Conservation (phyloP, 2,888 invertebrate species). For the Drosophila anomalata region DNA sequence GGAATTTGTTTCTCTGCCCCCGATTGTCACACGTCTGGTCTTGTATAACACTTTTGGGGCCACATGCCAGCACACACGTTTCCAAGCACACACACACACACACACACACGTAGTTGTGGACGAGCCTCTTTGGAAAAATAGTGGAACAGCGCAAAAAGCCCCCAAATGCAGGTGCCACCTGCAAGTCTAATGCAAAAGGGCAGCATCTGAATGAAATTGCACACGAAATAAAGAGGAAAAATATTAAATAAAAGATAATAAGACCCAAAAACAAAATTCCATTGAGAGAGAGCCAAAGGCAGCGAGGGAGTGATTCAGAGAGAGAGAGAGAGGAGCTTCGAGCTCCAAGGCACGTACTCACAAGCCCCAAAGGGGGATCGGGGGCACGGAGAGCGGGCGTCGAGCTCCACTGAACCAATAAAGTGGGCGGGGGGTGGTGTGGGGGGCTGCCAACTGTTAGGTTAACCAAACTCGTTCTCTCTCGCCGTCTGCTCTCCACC, state of each 20-base stretch:
- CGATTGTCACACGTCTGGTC: slow-evolving; percentile 25
- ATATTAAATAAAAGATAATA: slow-evolving; percentile 8
- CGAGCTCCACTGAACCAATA: slow-evolving; percentile 65
- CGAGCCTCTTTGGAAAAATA: slow-evolving; percentile 32
- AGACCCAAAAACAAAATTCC: slow-evolving; percentile 44
- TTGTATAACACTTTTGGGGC: slow-evolving; percentile 39
- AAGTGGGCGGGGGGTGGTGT: slow-evolving; percentile 8
- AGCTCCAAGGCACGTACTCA: slow-evolving; percentile 31
- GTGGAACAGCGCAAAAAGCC: neutral
- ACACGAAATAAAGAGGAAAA: slow-evolving; percentile 19
- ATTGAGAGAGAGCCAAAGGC: slow-evolving; percentile 35
- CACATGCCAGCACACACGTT: slow-evolving; percentile 32
- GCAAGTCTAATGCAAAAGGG: slow-evolving; percentile 19
- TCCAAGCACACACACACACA: neutral
- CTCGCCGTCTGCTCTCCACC: slow-evolving; percentile 7
- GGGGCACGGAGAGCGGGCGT: slow-evolving; percentile 35
- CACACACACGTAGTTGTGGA: slow-evolving; percentile 15
- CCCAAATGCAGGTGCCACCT: neutral
- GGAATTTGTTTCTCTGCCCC: neutral
- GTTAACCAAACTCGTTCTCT: slow-evolving; percentile 32
- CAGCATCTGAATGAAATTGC: slow-evolving; percentile 20
- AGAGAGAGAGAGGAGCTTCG: slow-evolving; percentile 10
- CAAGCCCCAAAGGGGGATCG: slow-evolving; percentile 1
- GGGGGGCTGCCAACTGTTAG: slow-evolving; percentile 25
- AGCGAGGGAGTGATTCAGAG: neutral